These are phyloP conservation scores for Keiferia lycopersicella DNA, from an alignment of 2,888 invertebrate species.

Conservation along the genomic window DNA sequence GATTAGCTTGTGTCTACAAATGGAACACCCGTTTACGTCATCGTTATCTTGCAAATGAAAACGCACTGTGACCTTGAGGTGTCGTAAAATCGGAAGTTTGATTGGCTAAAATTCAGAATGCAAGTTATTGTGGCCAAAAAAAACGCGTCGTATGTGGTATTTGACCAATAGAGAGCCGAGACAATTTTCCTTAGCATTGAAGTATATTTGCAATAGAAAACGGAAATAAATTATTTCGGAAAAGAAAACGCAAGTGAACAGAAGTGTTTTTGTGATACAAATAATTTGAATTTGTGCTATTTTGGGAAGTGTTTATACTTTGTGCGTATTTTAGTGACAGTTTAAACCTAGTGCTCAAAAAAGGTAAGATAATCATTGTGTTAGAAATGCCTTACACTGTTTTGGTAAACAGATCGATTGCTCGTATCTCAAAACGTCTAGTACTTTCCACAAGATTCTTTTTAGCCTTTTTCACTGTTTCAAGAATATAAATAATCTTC, in stretches of 20 bases:
- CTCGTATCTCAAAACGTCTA: slow-evolving; percentile 46
- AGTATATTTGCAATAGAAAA: not conserved
- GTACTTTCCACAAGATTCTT: slow-evolving; percentile 43
- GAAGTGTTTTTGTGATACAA: slow-evolving; percentile 15
- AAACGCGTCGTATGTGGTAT: not conserved
- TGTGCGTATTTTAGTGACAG: slow-evolving; percentile 6
- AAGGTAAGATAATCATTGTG: not conserved
- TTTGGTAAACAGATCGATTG: slow-evolving; percentile 53
- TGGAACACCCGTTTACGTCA: slow-evolving; percentile 9
- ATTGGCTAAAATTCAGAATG: not conserved
- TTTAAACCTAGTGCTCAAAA: not conserved
- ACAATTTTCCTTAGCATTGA: not conserved
- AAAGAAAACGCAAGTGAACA: not conserved
- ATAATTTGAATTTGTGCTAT: slow-evolving; percentile 15
- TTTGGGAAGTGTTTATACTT: slow-evolving; percentile 24
- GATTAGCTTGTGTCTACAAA: not conserved
- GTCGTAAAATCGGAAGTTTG: not conserved
- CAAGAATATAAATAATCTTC: not conserved
- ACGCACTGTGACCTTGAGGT: not conserved
- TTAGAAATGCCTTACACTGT: not conserved
- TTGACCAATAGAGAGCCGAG: not conserved
- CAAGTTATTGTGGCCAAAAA: not conserved
- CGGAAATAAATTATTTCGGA: slow-evolving; percentile 13
- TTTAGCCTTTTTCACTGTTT: not conserved
- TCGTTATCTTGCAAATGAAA: not conserved